These are phyloP conservation scores for Cassiopea xamachana DNA, from an alignment of 30 jellyfish, hydroid and myxozoan genomes.

Conservation along the genomic window DNA sequence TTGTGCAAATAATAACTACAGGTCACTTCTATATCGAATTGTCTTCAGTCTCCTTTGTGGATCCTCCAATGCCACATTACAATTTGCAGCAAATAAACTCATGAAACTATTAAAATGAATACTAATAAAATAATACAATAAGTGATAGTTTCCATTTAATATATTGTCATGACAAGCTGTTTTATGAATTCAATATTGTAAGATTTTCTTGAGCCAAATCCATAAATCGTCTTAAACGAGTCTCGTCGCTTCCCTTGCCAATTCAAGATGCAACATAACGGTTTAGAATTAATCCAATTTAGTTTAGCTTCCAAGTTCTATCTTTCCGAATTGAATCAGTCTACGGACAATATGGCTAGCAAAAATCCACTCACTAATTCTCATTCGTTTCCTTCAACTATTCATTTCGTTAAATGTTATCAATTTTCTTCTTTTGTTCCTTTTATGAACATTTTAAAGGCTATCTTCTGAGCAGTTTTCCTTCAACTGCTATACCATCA, in stretches of 20 bases:
- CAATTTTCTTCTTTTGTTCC: slow-evolving; percentile 12
- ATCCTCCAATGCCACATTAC: slow-evolving; percentile 2
- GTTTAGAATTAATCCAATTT: slow-evolving; percentile 66
- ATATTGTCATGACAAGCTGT: slow-evolving; percentile 41
- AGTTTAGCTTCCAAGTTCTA: slow-evolving; percentile 45
- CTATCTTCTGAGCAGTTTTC: neutral
- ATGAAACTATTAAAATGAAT: neutral
- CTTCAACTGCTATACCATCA: neutral
- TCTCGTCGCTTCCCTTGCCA: slow-evolving; percentile 57
- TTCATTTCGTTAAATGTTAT: neutral
- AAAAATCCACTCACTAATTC: neutral
- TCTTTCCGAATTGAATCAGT: slow-evolving; percentile 74
- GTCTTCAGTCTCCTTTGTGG: neutral
- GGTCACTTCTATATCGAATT: neutral
- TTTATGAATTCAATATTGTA: slow-evolving; percentile 16
- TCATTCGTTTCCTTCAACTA: slow-evolving; percentile 11
- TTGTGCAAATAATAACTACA: neutral
- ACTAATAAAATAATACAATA: neutral
- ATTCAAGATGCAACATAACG: slow-evolving; percentile 64
- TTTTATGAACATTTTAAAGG: neutral
- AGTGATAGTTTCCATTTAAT: neutral
- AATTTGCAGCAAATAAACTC: neutral
- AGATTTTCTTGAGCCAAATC: slow-evolving; percentile 49
- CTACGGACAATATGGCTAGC: slow-evolving; percentile 24
- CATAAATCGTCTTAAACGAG: slow-evolving; percentile 65